Base-by-base conservation (phyloP, 2,888 invertebrate species). In the Drosophila kanekoi region DNA sequence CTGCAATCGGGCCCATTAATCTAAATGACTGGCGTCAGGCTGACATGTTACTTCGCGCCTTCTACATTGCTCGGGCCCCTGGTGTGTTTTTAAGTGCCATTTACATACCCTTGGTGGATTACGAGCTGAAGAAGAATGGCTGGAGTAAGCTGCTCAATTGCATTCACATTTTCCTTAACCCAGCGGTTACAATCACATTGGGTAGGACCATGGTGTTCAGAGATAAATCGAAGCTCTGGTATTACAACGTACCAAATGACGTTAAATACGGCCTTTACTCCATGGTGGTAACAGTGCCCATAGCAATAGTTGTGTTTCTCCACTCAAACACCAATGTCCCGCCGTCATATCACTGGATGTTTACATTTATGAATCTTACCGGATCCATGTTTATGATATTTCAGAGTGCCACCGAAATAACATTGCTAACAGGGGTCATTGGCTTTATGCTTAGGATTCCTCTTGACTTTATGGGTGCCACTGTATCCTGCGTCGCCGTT, bases 101-200 rank as follows among this genome's bases (percentile, higher is more conserved):
- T 0, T 65, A 77, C 8, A 80, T 90, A 35, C 89, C 89, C 0
- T 40, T 76, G 6, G 84, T 89, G 3, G 76, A 89, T 33, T 87
- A 83, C 47, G 83, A 81, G 23, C 4, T 53, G 35, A 62, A 79
- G 0, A 77, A 77, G 8, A 79, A 89, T 53, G 89, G 89, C 13
- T 90, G 90, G 89, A 79, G 81, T 10, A 90, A 90, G 62, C 58
- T 90, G 4, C 64, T 89, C 32, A 89, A 88, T 35, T 82, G 77
- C 23, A 2, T 83, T 1, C 85, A 90, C 20, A 51, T 87, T 0
- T 28, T 79, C 1, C 18, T 68, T 0, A 70, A 79, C 49, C 87
- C 89, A 10, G 51, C 75, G 3, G 2, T 70, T 0, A 68, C 73
- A 8, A 48, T 73, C 9, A 8, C 48, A 0, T 18, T 72, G n/a